phyloP scores from a whole-genome alignment of 2,113 vertebrate genomes.

The Gavialis gangeticus region DNA sequence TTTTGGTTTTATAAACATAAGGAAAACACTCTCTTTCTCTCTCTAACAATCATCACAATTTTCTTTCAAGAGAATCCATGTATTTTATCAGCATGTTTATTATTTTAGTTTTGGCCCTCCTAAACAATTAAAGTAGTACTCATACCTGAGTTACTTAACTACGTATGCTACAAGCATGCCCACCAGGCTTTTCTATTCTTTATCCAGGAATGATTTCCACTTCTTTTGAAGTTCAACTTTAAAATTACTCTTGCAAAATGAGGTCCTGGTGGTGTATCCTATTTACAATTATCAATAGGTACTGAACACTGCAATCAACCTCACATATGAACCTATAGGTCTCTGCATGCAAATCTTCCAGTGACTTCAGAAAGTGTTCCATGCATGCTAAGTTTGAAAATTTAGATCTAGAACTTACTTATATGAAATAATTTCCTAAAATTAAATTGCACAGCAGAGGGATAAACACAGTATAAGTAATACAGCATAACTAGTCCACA shows the following conservation, averaged over 20 bases:
- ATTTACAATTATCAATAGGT: conserved; percentile 32
- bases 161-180: neutral
- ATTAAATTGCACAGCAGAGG: neutral
- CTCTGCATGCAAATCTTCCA: neutral
- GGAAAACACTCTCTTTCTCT: neutral
- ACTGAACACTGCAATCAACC: conserved; percentile 40
- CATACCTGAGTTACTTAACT: neutral
- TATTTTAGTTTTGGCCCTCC: neutral
- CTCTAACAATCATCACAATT: neutral
- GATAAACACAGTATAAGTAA: neutral
- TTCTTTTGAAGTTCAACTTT: neutral
- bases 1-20: neutral
- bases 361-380: neutral
- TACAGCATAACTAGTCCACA: neutral
- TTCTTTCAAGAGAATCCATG: neutral
- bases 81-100: neutral
- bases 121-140: neutral
- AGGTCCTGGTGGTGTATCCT: neutral
- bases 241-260: neutral
- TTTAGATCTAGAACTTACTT: neutral
- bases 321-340: neutral
- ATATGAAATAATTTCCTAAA: neutral
- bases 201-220: neutral
- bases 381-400: neutral
- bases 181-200: conserved; percentile 33